Percentiles rank a stretch among this genome's conserved stretches.
These are phyloP conservation scores for Glaucomys volans DNA, from an alignment of 2,113 vertebrate genomes.

Conservation along the genomic window DNA sequence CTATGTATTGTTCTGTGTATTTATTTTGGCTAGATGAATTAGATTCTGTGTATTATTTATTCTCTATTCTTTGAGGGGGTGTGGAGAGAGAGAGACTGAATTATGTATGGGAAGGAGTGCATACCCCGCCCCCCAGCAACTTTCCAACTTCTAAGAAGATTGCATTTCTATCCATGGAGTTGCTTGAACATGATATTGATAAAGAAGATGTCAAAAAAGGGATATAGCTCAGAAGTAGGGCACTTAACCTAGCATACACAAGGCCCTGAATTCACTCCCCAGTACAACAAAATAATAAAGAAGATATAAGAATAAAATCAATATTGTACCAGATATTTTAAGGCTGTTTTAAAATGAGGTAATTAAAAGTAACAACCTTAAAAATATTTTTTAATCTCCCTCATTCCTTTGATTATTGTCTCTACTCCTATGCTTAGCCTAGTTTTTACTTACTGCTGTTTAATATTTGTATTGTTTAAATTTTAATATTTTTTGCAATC, in stretches of 20 bases:
- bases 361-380: conserved; percentile 38
- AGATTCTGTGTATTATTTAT: neutral
- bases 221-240: too few relatives aligned
- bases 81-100: neutral
- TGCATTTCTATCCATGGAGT: neutral
- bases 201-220: neutral
- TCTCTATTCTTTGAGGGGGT: neutral
- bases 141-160: conserved; percentile 27
- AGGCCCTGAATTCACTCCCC: too few relatives aligned
- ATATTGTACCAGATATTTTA: neutral
- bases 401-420: conserved; percentile 41
- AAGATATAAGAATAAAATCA: conserved; percentile 44
- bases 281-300: neutral
- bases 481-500: conserved; percentile 58
- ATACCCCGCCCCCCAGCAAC: neutral
- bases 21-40: conserved; percentile 42
- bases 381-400: neutral
- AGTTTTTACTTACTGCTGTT: conserved; percentile 20
- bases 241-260: too few relatives aligned
- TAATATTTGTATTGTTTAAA: conserved; percentile 33
- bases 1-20: conserved; percentile 3
- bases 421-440: neutral
- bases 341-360: conserved; percentile 52
- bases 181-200: conserved; percentile 35
- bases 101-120: neutral